Conservation (phyloP, 2,888 invertebrate genomes). For the Torymus aiolomorphi region DNA sequence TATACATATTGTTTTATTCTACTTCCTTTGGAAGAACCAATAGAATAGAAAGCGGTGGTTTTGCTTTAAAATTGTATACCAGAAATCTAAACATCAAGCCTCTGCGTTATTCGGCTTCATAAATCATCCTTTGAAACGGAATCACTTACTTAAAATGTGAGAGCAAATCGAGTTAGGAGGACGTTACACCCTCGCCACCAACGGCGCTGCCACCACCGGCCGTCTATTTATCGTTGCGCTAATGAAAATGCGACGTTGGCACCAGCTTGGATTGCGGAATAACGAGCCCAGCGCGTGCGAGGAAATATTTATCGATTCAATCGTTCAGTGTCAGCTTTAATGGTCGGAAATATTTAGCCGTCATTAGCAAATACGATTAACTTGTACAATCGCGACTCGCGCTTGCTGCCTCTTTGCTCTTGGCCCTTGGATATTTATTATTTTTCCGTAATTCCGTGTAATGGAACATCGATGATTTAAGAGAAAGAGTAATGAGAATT, state of each 20-base stretch:
- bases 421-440: background rate
- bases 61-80: too few relatives aligned
- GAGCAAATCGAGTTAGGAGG: background rate
- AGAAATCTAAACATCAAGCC: too few relatives aligned
- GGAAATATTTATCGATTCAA: conserved; percentile 41
- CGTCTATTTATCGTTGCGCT: conserved; percentile 30
- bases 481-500: too few relatives aligned
- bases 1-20: too few relatives aligned
- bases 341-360: conserved; percentile 26
- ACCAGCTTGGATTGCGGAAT: conserved; percentile 20
- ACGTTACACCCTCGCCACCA: too few relatives aligned
- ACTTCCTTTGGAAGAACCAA: too few relatives aligned
- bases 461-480: too few relatives aligned
- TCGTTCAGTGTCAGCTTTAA: conserved; percentile 41
- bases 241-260: conserved; percentile 45
- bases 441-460: background rate
- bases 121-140: background rate
- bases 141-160: conserved; percentile 6
- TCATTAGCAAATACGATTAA: conserved; percentile 30
- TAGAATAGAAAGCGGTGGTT: too few relatives aligned
- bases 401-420: background rate
- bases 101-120: too few relatives aligned
- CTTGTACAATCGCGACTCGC: background rate
- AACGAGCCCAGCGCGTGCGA: background rate
- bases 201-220: too few relatives aligned